Percentiles rank a stretch among this genome's conserved stretches.
Evolutionary conservation across 92 coral and sea anemone species (phyloP).

Genomic region (Porites divaricata): DNA sequence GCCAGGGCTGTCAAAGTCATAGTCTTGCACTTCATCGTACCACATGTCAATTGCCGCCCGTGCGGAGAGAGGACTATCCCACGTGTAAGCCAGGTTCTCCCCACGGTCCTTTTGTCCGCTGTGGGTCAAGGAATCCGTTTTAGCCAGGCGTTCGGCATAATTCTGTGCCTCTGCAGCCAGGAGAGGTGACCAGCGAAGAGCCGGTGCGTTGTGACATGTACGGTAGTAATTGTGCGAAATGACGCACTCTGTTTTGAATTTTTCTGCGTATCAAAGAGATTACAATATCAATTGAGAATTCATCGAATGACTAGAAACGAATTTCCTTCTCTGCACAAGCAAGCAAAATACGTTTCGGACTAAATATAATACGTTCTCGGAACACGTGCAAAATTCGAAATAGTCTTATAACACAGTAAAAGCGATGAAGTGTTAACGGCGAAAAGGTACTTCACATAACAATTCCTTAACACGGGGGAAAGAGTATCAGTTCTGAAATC

Average conservation of each 20-base stretch:
- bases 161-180: slow-evolving; percentile 91
- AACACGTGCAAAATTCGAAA: too few relatives aligned
- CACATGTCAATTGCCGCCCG: slow-evolving; percentile 94
- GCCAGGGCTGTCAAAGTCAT: slow-evolving; percentile 87
- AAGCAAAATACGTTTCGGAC: neutral
- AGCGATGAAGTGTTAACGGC: too few relatives aligned
- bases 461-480: too few relatives aligned
- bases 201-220: slow-evolving; percentile 90
- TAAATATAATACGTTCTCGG: too few relatives aligned
- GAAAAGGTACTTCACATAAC: too few relatives aligned
- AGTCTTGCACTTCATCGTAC: slow-evolving; percentile 90
- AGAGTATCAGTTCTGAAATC: too few relatives aligned
- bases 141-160: slow-evolving; percentile 90
- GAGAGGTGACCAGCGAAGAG: slow-evolving; percentile 84
- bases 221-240: slow-evolving; percentile 98
- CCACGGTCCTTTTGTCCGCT: slow-evolving; percentile 91
- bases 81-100: slow-evolving; percentile 92
- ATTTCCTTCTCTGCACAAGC: too few relatives aligned
- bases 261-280: slow-evolving; percentile 58
- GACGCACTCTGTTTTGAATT: slow-evolving; percentile 92
- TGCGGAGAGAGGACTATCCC: slow-evolving; percentile 83
- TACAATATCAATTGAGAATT: neutral
- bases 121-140: slow-evolving; percentile 83
- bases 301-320: too few relatives aligned
- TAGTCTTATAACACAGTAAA: too few relatives aligned